A percentile compares a stretch with the other conserved stretches of the same genome.
phyloP scores from a whole-genome alignment of 2,888 invertebrate genomes.

The Galerucella nymphaeae region DNA sequence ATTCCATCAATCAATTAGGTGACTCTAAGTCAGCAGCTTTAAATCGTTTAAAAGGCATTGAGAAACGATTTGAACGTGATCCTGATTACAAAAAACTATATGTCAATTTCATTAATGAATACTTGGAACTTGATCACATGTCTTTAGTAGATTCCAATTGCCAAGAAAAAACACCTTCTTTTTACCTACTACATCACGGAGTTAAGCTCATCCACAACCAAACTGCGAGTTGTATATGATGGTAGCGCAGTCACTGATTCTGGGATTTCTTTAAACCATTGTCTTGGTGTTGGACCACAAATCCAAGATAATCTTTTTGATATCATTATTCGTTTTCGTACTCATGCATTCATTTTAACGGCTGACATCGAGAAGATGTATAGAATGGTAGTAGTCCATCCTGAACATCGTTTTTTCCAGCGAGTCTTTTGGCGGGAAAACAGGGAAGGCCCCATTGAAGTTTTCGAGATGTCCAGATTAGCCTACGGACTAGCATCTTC shows the following conservation, averaged over 20 bases:
- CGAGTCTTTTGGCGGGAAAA: background rate
- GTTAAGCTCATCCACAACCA: conserved; percentile 9
- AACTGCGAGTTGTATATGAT: conserved; percentile 20
- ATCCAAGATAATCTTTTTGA: conserved; percentile 4
- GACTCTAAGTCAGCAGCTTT: conserved; percentile 9
- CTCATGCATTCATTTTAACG: conserved; percentile 8
- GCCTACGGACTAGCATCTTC: conserved; percentile 15
- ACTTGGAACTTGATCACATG: conserved; percentile 1
- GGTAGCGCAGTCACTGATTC: conserved; percentile 5
- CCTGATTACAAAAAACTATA: too few relatives aligned
- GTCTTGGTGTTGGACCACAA: conserved; percentile 3
- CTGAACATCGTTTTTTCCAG: background rate
- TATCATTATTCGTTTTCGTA: conserved; percentile 12
- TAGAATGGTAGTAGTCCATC: conserved; percentile 10
- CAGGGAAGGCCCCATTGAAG: background rate
- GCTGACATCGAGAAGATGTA: conserved; percentile 31
- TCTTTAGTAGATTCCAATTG: background rate
- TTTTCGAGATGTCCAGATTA: conserved; percentile 10
- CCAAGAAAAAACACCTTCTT: background rate
- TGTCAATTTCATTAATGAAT: background rate
- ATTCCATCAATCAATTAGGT: background rate
- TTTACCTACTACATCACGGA: conserved; percentile 2
- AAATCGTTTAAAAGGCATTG: background rate
- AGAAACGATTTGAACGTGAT: background rate
- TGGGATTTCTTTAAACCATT: conserved; percentile 16